Percentiles rank a stretch among this genome's conserved stretches.
Conservation (phyloP, 2,888 invertebrate genomes). For the Drosophila buzzatii region DNA sequence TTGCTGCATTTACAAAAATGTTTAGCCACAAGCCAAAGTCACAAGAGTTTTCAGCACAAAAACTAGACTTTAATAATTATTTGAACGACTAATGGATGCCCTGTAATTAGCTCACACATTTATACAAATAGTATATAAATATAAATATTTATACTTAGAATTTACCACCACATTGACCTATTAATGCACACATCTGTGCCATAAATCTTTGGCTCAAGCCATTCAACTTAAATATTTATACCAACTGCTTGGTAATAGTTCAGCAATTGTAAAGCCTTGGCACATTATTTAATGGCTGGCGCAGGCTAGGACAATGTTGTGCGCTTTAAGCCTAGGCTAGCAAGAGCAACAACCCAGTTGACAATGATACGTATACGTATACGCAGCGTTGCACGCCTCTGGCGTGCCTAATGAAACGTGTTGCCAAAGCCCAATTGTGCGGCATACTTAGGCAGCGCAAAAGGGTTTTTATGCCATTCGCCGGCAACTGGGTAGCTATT, state of each 20-base stretch:
- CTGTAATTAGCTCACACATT: background rate
- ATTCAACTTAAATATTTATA: slow-evolving; percentile 2
- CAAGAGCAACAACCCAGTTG: background rate
- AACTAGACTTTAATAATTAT: background rate
- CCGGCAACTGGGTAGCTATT: slow-evolving; percentile 58
- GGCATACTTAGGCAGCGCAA: slow-evolving; percentile 52
- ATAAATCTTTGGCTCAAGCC: background rate
- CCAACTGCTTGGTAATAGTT: background rate
- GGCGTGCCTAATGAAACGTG: slow-evolving; percentile 75
- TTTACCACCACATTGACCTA: background rate
- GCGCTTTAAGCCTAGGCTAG: background rate
- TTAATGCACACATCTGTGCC: background rate
- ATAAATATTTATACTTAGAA: background rate
- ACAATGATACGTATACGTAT: slow-evolving; percentile 47
- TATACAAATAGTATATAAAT: background rate
- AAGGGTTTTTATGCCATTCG: slow-evolving; percentile 41
- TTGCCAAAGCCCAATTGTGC: slow-evolving; percentile 53
- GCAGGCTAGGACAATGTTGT: slow-evolving; percentile 1
- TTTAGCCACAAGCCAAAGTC: slow-evolving; percentile 23
- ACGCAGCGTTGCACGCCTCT: slow-evolving; percentile 36
- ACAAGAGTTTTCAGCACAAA: slow-evolving; percentile 14
- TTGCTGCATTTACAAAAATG: slow-evolving; percentile 2
- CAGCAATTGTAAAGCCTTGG: background rate
- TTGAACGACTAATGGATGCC: background rate
- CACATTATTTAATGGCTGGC: slow-evolving; percentile 7